A percentile compares a stretch with the other conserved stretches of the same genome.
Evolutionary conservation across 2,113 vertebrate genomes (phyloP).

Genomic region (Jacana jacana): DNA sequence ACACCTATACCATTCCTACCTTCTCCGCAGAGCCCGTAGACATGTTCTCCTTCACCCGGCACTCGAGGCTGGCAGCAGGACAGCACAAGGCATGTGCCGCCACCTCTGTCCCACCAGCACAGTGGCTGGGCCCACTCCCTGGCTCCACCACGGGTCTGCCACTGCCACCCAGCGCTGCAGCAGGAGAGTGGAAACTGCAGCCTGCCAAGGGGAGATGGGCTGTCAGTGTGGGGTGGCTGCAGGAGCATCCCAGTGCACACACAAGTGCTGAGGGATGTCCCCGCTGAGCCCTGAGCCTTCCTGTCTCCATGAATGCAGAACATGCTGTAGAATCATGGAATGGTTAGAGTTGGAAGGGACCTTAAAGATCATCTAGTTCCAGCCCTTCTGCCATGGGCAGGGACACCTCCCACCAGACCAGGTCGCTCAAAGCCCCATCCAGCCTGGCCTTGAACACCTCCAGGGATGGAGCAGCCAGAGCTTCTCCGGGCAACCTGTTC

Average conservation of each 20-base stretch:
- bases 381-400: background rate
- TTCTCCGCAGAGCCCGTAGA: constrained; percentile 37
- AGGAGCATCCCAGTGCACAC: background rate
- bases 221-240: fast-evolving
- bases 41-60: constrained; percentile 71
- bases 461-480: background rate
- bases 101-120: constrained; percentile 16
- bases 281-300: background rate
- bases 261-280: fast-evolving
- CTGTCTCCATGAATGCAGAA: fast-evolving
- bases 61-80: constrained; percentile 74
- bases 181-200: constrained; percentile 72
- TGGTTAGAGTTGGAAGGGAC: background rate
- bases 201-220: constrained; percentile 62
- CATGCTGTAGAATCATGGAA: too few relatives aligned
- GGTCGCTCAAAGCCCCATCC: background rate
- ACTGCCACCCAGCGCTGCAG: background rate
- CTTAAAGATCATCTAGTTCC: background rate
- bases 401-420: background rate
- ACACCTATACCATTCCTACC: background rate
- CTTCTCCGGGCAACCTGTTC: background rate
- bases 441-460: background rate
- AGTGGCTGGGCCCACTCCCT: constrained; percentile 10
- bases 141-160: constrained; percentile 12
- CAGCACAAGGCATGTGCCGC: constrained; percentile 76